A percentile compares a stretch with the other conserved stretches of the same genome.
These are phyloP conservation scores for Chaetoderma sp. DNA, from an alignment of 2,888 invertebrate genomes.

Conservation along the genomic window DNA sequence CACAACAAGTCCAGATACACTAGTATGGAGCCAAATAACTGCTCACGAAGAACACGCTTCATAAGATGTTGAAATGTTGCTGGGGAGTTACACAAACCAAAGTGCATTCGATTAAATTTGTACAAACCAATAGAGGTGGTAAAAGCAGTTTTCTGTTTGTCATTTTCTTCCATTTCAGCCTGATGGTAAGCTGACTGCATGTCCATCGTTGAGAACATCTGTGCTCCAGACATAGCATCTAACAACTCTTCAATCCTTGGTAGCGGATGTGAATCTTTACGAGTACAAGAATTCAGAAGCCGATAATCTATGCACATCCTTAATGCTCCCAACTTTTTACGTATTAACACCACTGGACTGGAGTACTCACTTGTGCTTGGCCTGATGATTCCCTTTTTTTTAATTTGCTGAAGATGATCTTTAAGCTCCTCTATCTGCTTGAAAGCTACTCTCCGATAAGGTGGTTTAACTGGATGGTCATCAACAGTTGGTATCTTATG, in stretches of 20 bases:
- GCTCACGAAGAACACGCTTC: constrained; percentile 4
- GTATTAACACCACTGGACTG: constrained; percentile 32
- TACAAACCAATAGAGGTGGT: constrained; percentile 10
- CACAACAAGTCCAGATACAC: constrained; percentile 5
- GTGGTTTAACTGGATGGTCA: constrained; percentile 18
- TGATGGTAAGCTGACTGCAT: constrained; percentile 21
- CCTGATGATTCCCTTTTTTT: constrained; percentile 31
- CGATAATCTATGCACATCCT: constrained; percentile 35
- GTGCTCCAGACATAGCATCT: constrained; percentile 19
- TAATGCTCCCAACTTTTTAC: constrained; percentile 28
- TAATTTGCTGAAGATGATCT: constrained; percentile 25
- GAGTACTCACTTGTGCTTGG: constrained; percentile 33
- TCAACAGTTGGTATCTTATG: constrained; percentile 18
- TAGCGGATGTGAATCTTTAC: constrained; percentile 31
- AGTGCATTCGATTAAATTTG: constrained; percentile 19
- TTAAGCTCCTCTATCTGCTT: constrained; percentile 28
- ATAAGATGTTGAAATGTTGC: constrained; percentile 12
- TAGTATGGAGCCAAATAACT: too few species aligned
- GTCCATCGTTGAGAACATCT: constrained; percentile 22
- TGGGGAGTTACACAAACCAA: constrained; percentile 14
- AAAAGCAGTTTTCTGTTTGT: constrained; percentile 21
- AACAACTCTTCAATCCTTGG: constrained; percentile 35
- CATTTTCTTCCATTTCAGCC: constrained; percentile 9
- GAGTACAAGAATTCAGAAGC: constrained; percentile 28
- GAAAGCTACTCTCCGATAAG: constrained; percentile 31